phyloP scores from a whole-genome alignment of 2,797 vertebrate genomes.

The Thalassophryne amazonica region DNA sequence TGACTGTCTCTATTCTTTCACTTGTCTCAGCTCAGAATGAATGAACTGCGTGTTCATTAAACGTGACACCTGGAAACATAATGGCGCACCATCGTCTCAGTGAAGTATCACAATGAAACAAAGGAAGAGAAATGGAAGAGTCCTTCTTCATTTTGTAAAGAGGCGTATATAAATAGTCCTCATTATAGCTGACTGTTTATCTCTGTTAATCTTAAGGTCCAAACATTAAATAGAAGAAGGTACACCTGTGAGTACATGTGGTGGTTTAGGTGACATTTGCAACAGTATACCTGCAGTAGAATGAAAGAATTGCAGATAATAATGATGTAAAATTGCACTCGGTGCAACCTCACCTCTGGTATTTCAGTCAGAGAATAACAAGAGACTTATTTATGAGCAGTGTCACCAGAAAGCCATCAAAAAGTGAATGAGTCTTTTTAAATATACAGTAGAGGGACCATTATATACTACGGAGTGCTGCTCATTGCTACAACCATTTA shows the following conservation, averaged over 20 bases:
- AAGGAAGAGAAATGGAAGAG: conserved; percentile 22
- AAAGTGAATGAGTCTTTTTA: conserved; percentile 62
- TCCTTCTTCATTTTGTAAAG: conserved; percentile 47
- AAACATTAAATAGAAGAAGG: conserved; percentile 11
- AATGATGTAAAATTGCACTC: conserved; percentile 27
- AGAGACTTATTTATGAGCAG: conserved; percentile 40
- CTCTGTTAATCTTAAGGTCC: conserved; percentile 29
- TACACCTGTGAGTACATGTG: neutral
- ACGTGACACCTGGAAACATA: conserved; percentile 63
- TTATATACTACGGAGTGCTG: conserved; percentile 52
- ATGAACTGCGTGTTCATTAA: conserved; percentile 62
- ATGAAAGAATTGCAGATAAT: conserved; percentile 11
- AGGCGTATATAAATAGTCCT: conserved; percentile 38
- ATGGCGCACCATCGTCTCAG: conserved; percentile 36
- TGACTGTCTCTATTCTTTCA: conserved; percentile 2
- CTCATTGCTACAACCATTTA: conserved; percentile 36
- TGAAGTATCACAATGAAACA: conserved; percentile 50
- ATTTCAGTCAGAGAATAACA: conserved; percentile 37
- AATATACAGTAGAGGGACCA: conserved; percentile 48
- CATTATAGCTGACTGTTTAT: conserved; percentile 30
- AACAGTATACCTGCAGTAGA: neutral
- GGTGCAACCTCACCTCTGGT: conserved; percentile 30
- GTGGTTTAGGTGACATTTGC: neutral
- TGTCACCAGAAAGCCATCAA: conserved; percentile 61
- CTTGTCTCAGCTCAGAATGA: conserved; percentile 41